Base-by-base conservation (phyloP, 2,113 vertebrate species). In the Synodontis membranacea region DNA sequence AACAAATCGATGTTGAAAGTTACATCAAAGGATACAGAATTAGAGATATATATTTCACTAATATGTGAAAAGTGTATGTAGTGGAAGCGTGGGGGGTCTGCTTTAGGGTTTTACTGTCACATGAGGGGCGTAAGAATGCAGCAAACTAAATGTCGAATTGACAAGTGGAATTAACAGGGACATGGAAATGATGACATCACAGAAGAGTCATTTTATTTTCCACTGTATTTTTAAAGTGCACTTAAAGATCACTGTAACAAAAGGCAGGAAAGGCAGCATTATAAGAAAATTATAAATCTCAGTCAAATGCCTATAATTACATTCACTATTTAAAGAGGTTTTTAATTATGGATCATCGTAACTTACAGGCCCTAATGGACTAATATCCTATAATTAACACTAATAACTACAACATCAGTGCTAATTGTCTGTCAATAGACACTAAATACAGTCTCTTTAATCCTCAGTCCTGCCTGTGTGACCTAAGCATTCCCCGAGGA, bases 391-490 rank as follows among this genome's bases (percentile, higher is more conserved):
- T 89, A 86, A 89, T 89, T 88, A 83, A 81, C n/a, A 37, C 80
- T 87, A 88, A 89, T 88, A 56, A 81, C 80, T 88, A 66, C 54
- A 86, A 88, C 68, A 82, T 74, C 80, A 84, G 82, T 84, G 83
- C 74, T 83, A 87, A 89, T 86, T 75, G 84, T 88, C 75, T 86
- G 86, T 84, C 86, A 84, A 87, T 88, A 89, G 72, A 54, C 48
- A 87, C 84, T 79, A 75, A 88, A 82, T 89, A 86, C 84, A 80
- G 78, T 75, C 84, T 74, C 72, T 82, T 46, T 84, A 86, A 84
- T 89, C 66, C 62, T 62, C 34, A 46, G 62, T 76, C 84, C 80
- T 84, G 62, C 74, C 66, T n/a, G 31, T 84, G 54, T 78, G 78
- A 82, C 82, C 89, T 86, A 42, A 50, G 44, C 11, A n/a, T 74